A percentile compares a stretch with the other conserved stretches of the same genome.
These are phyloP conservation scores for Notamacropus eugenii DNA, from an alignment of 2,797 vertebrate genomes.

Conservation along the genomic window DNA sequence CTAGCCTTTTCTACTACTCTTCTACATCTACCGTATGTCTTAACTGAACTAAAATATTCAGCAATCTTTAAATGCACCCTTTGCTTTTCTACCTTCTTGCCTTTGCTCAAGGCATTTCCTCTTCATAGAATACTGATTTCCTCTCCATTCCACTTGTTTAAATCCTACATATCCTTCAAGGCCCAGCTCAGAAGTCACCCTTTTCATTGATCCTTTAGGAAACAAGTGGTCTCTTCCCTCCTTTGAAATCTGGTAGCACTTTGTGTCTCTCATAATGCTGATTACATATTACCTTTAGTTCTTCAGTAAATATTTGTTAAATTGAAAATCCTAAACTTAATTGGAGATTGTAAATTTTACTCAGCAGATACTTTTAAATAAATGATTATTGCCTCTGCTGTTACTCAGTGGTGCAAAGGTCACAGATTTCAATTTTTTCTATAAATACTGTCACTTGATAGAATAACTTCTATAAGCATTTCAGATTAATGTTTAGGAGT, in stretches of 20 bases:
- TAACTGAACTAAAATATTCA: not conserved
- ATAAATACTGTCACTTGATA: not conserved
- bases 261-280: not conserved
- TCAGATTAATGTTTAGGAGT: constrained; percentile 11
- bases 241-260: not conserved
- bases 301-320: not conserved
- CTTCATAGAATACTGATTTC: not conserved
- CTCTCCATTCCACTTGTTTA: not conserved
- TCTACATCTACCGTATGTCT: not conserved
- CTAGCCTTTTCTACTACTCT: not conserved
- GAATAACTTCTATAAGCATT: constrained; percentile 27
- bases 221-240: not conserved
- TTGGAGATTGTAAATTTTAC: not conserved
- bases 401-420: not conserved
- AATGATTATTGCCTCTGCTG: not conserved
- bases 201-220: not conserved
- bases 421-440: not conserved
- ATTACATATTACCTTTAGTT: not conserved
- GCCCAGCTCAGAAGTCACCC: not conserved
- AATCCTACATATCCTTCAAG: not conserved
- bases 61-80: not conserved
- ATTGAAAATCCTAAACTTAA: not conserved
- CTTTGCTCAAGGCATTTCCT: constrained; percentile 24
- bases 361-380: constrained; percentile 11
- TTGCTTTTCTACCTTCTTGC: not conserved